These are phyloP conservation scores for Coreius guichenoti DNA, from an alignment of 2,797 vertebrate genomes.

Conservation along the genomic window DNA sequence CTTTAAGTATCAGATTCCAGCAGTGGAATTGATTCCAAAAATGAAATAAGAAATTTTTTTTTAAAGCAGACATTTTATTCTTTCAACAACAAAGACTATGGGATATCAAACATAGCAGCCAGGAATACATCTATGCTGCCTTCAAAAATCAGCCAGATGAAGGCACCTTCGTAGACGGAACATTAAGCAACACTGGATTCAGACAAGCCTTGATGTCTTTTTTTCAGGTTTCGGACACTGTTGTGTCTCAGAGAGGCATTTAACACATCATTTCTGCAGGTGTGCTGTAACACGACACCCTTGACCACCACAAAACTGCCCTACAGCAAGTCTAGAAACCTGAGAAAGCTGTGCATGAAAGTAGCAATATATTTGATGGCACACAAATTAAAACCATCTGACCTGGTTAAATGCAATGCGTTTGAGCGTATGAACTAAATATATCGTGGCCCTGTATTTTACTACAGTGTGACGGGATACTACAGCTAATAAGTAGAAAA, in stretches of 20 bases:
- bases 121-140: background rate
- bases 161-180: no score
- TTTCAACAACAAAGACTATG: background rate
- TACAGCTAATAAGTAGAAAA: background rate
- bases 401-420: slow-evolving; percentile 7
- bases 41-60: background rate
- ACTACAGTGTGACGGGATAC: background rate
- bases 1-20: background rate
- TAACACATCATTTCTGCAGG: background rate
- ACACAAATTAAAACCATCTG: background rate
- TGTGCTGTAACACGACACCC: background rate
- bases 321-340: background rate
- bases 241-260: background rate
- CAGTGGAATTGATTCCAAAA: background rate
- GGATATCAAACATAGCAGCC: background rate
- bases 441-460: background rate
- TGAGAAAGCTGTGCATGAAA: background rate
- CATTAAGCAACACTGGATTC: background rate
- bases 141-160: background rate
- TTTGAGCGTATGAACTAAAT: background rate
- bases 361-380: slow-evolving; percentile 13
- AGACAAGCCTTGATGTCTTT: background rate
- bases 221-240: background rate
- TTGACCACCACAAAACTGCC: background rate
- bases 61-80: background rate